These are phyloP conservation scores for Halichoeres trimaculatus DNA, from an alignment of 2,113 vertebrate genomes.

Conservation along the genomic window DNA sequence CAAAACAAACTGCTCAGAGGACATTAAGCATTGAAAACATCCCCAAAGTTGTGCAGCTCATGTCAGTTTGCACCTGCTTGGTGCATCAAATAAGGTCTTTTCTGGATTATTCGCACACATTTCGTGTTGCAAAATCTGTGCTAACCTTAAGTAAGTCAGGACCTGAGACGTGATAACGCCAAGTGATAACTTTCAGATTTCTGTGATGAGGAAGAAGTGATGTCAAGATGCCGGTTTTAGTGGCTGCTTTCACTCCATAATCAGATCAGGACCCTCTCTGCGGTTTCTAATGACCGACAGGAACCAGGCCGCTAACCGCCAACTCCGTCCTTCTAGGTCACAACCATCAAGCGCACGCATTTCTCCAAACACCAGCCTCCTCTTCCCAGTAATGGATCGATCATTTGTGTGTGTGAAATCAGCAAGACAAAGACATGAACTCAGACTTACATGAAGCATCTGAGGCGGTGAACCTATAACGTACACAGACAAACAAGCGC, in stretches of 20 bases:
- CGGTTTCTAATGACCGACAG: constrained; percentile 25
- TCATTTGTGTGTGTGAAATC: constrained; percentile 50
- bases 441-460: constrained; percentile 11
- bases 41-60: too few species aligned
- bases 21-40: too few species aligned
- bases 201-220: too few species aligned
- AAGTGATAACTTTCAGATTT: too few species aligned
- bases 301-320: constrained; percentile 41
- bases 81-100: too few species aligned
- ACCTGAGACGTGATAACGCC: too few species aligned
- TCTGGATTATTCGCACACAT: too few species aligned
- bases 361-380: constrained; percentile 11
- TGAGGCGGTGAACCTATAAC: not conserved
- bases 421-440: constrained; percentile 52
- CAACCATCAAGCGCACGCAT: not conserved
- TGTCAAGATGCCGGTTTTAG: too few species aligned
- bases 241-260: not conserved
- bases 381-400: constrained; percentile 45
- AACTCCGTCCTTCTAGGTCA: constrained; percentile 56
- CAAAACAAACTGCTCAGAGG: too few species aligned
- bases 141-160: too few species aligned
- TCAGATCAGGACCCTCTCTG: constrained; percentile 12
- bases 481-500: constrained; percentile 49
- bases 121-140: too few species aligned
- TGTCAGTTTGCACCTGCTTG: too few species aligned